Conservation (phyloP, 1,140 invertebrate genomes). For the Sinonovacula constricta region DNA sequence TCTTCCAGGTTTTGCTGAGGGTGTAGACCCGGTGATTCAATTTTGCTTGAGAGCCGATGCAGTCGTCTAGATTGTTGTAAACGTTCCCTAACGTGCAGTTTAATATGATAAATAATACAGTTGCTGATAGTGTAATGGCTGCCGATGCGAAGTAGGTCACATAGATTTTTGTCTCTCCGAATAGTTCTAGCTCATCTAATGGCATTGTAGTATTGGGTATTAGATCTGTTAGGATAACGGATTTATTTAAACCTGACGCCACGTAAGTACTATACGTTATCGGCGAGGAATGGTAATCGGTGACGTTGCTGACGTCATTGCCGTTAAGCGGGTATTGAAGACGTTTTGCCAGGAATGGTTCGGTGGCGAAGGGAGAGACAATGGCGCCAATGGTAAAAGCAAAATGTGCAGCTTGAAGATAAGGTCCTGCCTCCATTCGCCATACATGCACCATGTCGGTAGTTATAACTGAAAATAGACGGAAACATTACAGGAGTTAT, state of each 20-base stretch:
- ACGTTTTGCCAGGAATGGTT: constrained; percentile 17
- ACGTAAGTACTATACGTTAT: not conserved
- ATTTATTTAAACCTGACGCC: not conserved
- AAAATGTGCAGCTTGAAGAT: constrained; percentile 15
- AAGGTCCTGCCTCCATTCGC: constrained; percentile 16
- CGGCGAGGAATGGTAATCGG: not conserved
- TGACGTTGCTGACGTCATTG: not conserved
- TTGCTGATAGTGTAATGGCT: not conserved
- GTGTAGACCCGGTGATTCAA: not conserved
- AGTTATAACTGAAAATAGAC: not conserved
- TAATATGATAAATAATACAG: not conserved
- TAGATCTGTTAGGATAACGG: not conserved
- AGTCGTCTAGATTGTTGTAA: not conserved
- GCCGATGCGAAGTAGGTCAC: constrained; percentile 17
- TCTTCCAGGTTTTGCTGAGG: constrained; percentile 21
- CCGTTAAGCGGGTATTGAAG: not conserved
- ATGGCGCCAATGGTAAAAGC: constrained; percentile 26
- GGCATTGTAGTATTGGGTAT: too few species aligned
- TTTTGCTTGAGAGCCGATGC: not conserved
- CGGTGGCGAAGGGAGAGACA: constrained; percentile 1
- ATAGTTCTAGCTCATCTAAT: not conserved
- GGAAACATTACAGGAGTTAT: too few species aligned
- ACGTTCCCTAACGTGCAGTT: constrained; percentile 17
- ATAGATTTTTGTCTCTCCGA: constrained; percentile 22
- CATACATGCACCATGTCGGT: constrained; percentile 24